Percentiles rank a stretch among this genome's conserved stretches.
phyloP scores from a whole-genome alignment of 2,797 vertebrate genomes.

The Tragopan temminckii region DNA sequence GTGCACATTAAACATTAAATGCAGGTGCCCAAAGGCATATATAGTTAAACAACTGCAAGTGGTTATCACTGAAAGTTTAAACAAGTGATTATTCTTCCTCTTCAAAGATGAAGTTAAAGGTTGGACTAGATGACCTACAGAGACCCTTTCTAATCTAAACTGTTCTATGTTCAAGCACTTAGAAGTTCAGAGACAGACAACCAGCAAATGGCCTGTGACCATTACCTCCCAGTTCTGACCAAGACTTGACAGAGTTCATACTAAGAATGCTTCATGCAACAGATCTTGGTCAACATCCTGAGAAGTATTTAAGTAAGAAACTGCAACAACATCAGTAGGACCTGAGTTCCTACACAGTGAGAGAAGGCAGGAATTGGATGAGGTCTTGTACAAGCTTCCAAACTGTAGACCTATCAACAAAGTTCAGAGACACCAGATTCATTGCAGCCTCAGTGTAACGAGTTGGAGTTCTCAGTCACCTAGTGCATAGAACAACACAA shows the following conservation, averaged over 20 bases:
- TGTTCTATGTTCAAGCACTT: neutral
- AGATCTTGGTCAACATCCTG: neutral
- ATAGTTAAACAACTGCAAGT: conserved; percentile 51
- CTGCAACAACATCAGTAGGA: neutral
- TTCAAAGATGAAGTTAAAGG: conserved; percentile 37
- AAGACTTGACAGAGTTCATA: neutral
- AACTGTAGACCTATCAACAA: neutral
- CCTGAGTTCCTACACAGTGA: neutral
- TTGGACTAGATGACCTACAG: neutral
- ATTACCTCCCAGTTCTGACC: neutral
- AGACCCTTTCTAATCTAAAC: neutral
- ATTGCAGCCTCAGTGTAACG: neutral
- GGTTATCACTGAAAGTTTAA: conserved; percentile 44
- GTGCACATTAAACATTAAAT: conserved; percentile 58
- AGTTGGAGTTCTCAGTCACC: neutral
- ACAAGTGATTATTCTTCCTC: conserved; percentile 57
- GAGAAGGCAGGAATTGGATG: neutral
- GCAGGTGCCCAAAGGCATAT: conserved; percentile 19
- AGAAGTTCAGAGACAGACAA: neutral
- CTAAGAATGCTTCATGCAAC: neutral
- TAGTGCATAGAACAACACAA: neutral
- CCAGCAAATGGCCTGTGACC: neutral
- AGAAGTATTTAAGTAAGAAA: neutral
- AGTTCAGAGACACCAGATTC: neutral
- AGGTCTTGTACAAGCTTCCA: neutral